Evolutionary conservation across 2,113 vertebrate species (phyloP), one percentile per base, ranked within the genome.

Genomic region (Chlorodrepanis virens): DNA sequence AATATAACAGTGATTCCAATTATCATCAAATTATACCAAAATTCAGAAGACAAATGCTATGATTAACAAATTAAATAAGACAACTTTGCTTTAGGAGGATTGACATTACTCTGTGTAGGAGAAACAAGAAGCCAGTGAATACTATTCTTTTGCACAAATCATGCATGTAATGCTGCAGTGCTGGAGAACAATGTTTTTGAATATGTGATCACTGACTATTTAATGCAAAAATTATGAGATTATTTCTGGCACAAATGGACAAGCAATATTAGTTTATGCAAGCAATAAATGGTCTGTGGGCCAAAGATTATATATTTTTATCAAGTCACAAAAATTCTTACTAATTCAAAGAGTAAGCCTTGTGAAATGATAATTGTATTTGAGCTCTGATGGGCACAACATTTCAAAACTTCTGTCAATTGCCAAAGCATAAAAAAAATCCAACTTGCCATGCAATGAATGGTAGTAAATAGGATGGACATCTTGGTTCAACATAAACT

Each of bases 371-470:
- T 64, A 45, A 56, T 49, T 0, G 40, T 45, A 29, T 77, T 70
- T 56, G 25, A 83, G 16, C 4, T 22, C 6, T 14, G 14, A 54
- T 9, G 9, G 12, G 17, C 31, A 63, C 5, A 91, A 74, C 63
- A 63, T 64, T 63, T 70, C 28, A 82, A 40, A 14, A 24, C 3
- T 84, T 75, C 24, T 19, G 11, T 50, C 0, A 0, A 37, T 60
- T 85, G 29, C 5, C 9, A 70, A 67, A 65, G 14, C 5, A 3
- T 29, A 0, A 12, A 23, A 40, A 33, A 61, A 69, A 31, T 12
- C 24, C 19, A 67, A 17, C 4, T 14, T 63, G 5, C 8, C 8
- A 15, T 23, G 20, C 18, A 65, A 18, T 63, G 23, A 52, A 47
- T 67, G 44, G 9, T 37, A 27, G 21, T 61, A 52, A 84, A 71